A percentile compares a stretch with the other conserved stretches of the same genome.
Evolutionary conservation across 2,797 vertebrate genomes (phyloP).

Genomic region (Semotilus atromaculatus): DNA sequence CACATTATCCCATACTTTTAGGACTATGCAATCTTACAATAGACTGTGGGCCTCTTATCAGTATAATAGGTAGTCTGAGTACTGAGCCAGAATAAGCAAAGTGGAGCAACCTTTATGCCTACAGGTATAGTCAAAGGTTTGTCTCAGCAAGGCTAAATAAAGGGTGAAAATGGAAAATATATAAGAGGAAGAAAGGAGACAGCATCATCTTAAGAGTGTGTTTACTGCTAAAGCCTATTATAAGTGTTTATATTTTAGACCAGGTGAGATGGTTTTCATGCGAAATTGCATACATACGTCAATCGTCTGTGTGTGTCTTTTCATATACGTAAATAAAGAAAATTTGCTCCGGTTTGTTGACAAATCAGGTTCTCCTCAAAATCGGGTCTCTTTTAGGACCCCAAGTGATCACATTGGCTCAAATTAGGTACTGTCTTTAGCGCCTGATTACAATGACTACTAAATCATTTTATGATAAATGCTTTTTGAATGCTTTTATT

Average conservation of each 20-base stretch:
- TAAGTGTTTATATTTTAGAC: not conserved
- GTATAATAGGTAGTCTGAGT: not conserved
- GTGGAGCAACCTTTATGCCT: not conserved
- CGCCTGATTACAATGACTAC: too few species aligned
- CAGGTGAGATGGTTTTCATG: not conserved
- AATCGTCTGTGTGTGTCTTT: not conserved
- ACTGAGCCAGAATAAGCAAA: conserved; percentile 14
- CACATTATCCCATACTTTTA: not conserved
- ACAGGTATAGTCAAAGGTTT: not conserved
- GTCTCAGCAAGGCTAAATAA: not conserved
- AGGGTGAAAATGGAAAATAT: not conserved
- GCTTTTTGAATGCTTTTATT: too few species aligned
- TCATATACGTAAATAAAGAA: not conserved
- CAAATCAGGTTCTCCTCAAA: too few species aligned
- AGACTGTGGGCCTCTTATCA: not conserved
- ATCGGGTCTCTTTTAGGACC: too few species aligned
- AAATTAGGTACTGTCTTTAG: too few species aligned
- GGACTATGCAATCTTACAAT: not conserved
- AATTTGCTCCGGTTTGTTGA: not conserved
- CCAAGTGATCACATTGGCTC: too few species aligned
- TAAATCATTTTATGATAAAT: too few species aligned
- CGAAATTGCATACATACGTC: not conserved
- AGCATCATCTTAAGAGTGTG: not conserved
- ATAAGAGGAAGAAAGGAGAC: not conserved
- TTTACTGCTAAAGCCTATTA: not conserved